phyloP scores from a whole-genome alignment of 2,797 vertebrate species.

The Pseudomugil tenellus region DNA sequence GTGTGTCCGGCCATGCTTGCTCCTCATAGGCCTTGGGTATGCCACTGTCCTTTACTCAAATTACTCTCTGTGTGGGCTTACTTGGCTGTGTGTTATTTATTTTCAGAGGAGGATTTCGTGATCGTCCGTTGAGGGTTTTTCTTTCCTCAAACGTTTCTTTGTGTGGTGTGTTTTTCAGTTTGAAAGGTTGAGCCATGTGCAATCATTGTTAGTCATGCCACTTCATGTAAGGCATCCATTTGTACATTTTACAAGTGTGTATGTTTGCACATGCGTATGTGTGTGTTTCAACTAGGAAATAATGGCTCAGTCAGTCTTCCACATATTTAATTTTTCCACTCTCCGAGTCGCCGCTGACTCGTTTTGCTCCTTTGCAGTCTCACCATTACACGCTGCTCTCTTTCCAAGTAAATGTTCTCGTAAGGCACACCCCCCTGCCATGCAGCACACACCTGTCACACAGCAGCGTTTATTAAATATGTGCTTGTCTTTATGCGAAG shows the following conservation, averaged over 20 bases:
- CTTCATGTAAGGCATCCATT: slow-evolving; percentile 22
- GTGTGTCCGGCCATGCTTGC: slow-evolving; percentile 81
- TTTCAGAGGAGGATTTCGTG: slow-evolving; percentile 63
- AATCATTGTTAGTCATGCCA: slow-evolving; percentile 27
- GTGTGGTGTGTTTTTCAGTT: slow-evolving; percentile 41
- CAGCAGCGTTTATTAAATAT: slow-evolving; percentile 45
- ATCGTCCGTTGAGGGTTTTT: slow-evolving; percentile 42
- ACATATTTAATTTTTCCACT: slow-evolving; percentile 72
- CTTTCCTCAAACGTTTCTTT: slow-evolving; percentile 48
- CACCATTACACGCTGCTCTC: slow-evolving; percentile 58
- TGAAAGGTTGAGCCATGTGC: slow-evolving; percentile 54
- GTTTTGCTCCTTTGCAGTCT: slow-evolving; percentile 55
- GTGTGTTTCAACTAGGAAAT: slow-evolving; percentile 30
- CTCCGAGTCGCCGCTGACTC: slow-evolving; percentile 39
- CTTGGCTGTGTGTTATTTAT: slow-evolving; percentile 53
- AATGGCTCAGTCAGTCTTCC: slow-evolving; percentile 65
- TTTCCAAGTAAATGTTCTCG: slow-evolving; percentile 66
- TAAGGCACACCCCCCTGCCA: slow-evolving; percentile 42
- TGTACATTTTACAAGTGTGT: slow-evolving; percentile 6
- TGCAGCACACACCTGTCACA: slow-evolving; percentile 70
- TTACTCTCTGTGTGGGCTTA: slow-evolving; percentile 65
- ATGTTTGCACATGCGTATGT: no score
- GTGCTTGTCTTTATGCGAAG: slow-evolving; percentile 34
- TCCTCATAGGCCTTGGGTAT: slow-evolving; percentile 73
- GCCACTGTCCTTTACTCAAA: slow-evolving; percentile 73